Base-by-base conservation (phyloP, 2,797 vertebrate species). In the Neoniphon sammara region DNA sequence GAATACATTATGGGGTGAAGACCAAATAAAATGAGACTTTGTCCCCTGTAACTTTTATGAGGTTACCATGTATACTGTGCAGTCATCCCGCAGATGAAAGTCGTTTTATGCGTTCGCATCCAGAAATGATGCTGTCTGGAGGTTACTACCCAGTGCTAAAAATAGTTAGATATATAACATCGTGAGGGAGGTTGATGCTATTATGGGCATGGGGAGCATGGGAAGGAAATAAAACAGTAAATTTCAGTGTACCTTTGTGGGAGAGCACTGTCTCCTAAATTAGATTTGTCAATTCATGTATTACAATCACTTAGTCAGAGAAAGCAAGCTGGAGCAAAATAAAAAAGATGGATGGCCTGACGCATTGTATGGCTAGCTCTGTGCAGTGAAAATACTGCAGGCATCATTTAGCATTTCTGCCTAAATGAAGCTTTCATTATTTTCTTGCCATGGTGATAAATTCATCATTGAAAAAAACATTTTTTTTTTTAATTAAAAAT, bases 31-130 rank as follows among this genome's bases (percentile, higher is more conserved):
- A 88, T 77, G 60, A 77, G 70, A 73, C 75, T 85, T 69, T 83
- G 70, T 80, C 78, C 72, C 21, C 42, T 81, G 83, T 86, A 80
- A 86, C 75, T 84, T 90, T 91, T 86, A 89, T 75, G 85, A 85
- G 73, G 65, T 57, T 74, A 17, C 69, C 20, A 27, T 68, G 34
- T 71, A 63, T 78, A 75, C 66, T 27, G 47, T 79, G 60, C 73
- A 82, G 72, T 62, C 82, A 88, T 81, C 77, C 21, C 21, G 78
- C 70, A 78, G 76, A 89, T 87, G 77, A 86, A 84, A 87, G 83
- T 42, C 21, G 20, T 84, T 91, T 84, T 78, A 85, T 83, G 69
- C 54, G 66, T 78, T 88, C 53, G 55, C 75, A 78, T 81, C 73
- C 61, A 78, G 70, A 80, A 82, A 85, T 62, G 66, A 78, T n/a